phyloP scores from a whole-genome alignment of 1,140 invertebrate species.

The Ctenoplectra terminalis region DNA sequence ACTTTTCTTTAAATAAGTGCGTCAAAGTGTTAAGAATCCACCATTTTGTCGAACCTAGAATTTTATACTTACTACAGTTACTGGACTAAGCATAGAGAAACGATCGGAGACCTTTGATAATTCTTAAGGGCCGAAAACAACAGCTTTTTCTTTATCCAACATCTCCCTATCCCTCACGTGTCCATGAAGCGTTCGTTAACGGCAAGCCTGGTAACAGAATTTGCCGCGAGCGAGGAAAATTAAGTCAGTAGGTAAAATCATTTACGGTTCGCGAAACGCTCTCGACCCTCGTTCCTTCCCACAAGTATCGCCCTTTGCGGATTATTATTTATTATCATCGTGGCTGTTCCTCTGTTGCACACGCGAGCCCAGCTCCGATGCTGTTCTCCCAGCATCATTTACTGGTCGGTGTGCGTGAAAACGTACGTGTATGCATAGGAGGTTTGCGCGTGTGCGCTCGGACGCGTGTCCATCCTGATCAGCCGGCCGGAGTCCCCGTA shows the following conservation, averaged over 20 bases:
- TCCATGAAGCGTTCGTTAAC: slow-evolving; percentile 3
- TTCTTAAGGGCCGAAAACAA: not conserved
- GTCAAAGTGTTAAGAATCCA: too few species aligned
- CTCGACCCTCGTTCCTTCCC: slow-evolving; percentile 69
- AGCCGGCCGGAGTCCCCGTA: slow-evolving; percentile 53
- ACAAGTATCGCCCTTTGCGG: slow-evolving; percentile 72
- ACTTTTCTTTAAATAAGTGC: too few species aligned
- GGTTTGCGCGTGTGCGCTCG: slow-evolving; percentile 11
- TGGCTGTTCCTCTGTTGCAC: slow-evolving; percentile 40
- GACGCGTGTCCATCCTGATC: slow-evolving; percentile 60
- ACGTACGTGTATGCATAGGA: not conserved
- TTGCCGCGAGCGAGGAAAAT: slow-evolving; percentile 56
- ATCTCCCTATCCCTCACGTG: not conserved
- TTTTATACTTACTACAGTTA: too few species aligned
- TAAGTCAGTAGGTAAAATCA: slow-evolving; percentile 74
- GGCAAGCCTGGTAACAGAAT: not conserved
- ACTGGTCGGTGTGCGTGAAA: slow-evolving; percentile 5
- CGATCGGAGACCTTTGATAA: not conserved
- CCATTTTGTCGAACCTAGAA: too few species aligned
- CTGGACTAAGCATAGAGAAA: too few species aligned
- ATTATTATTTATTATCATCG: slow-evolving; percentile 81
- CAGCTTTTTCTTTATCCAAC: not conserved
- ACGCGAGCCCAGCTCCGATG: slow-evolving; percentile 10
- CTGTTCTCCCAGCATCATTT: slow-evolving; percentile 45
- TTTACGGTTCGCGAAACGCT: slow-evolving; percentile 66